These are phyloP conservation scores for Ploceus nigricollis DNA, from an alignment of 2,113 vertebrate species.

Conservation along the genomic window DNA sequence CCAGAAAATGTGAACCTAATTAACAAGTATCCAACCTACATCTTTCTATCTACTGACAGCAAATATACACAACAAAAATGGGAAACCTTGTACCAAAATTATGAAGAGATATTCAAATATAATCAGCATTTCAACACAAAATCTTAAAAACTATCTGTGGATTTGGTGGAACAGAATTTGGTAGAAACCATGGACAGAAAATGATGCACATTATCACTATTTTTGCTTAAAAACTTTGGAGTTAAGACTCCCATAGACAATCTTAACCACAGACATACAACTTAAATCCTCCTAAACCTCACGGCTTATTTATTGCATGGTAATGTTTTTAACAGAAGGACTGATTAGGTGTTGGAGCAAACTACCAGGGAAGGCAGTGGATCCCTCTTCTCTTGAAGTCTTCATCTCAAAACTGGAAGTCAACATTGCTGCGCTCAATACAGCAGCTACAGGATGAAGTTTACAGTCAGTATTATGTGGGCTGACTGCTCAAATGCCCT, in stretches of 20 bases:
- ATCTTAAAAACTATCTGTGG: background rate
- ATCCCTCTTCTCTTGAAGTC: background rate
- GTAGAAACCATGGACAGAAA: background rate
- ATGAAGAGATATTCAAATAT: background rate
- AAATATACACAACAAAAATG: background rate
- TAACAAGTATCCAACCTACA: background rate
- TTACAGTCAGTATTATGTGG: background rate
- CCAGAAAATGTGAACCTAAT: background rate
- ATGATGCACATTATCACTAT: background rate
- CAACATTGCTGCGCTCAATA: fast-evolving
- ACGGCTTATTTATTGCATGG: background rate
- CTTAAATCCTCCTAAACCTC: background rate
- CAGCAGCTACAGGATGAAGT: background rate
- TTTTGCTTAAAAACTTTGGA: background rate
- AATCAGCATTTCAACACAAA: background rate
- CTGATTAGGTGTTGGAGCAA: background rate
- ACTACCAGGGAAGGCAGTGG: background rate
- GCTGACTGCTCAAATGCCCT: background rate
- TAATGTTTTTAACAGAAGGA: background rate
- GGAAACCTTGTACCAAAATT: background rate
- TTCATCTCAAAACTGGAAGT: background rate
- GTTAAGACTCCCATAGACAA: fast-evolving
- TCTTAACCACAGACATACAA: background rate
- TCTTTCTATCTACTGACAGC: background rate
- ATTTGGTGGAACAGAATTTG: background rate